Percentiles rank a stretch among this genome's conserved stretches.
phyloP scores from a whole-genome alignment of 2,797 vertebrate genomes.

The Neomorphus geoffroyi region DNA sequence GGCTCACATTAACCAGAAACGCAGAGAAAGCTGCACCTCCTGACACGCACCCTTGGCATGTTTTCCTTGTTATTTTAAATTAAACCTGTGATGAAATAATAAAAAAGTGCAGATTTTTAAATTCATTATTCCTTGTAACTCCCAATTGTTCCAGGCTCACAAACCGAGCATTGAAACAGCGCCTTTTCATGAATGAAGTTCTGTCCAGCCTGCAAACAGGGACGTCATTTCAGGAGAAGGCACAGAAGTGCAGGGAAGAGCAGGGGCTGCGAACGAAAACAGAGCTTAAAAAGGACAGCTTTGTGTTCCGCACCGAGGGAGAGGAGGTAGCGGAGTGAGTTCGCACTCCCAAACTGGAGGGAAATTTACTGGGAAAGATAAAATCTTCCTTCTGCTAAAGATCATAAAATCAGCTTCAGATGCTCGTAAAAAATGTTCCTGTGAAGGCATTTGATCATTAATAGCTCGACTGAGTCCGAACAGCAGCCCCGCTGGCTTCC shows the following conservation, averaged over 20 bases:
- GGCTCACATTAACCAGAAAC: background rate
- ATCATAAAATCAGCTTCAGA: background rate
- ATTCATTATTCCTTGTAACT: conserved; percentile 15
- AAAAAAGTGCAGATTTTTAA: background rate
- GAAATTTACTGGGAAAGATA: background rate
- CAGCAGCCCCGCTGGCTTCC: background rate
- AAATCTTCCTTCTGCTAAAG: background rate
- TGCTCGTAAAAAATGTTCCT: background rate
- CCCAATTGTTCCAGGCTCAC: conserved; percentile 44
- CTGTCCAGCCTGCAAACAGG: conserved; percentile 53
- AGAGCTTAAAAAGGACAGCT: background rate
- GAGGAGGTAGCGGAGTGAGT: background rate
- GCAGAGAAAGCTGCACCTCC: background rate
- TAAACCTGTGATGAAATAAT: background rate
- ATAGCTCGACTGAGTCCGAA: background rate
- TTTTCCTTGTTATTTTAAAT: background rate
- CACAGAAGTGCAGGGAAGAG: background rate
- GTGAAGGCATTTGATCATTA: background rate
- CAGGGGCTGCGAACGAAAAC: background rate
- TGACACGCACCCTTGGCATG: rapidly evolving
- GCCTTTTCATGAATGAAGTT: conserved; percentile 64
- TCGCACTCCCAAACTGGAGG: background rate
- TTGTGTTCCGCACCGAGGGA: background rate
- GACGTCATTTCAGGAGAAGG: background rate
- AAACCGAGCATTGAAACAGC: conserved; percentile 62